Evolutionary conservation across 2,797 vertebrate genomes (phyloP).

Genomic region (Myotis vivesi): DNA sequence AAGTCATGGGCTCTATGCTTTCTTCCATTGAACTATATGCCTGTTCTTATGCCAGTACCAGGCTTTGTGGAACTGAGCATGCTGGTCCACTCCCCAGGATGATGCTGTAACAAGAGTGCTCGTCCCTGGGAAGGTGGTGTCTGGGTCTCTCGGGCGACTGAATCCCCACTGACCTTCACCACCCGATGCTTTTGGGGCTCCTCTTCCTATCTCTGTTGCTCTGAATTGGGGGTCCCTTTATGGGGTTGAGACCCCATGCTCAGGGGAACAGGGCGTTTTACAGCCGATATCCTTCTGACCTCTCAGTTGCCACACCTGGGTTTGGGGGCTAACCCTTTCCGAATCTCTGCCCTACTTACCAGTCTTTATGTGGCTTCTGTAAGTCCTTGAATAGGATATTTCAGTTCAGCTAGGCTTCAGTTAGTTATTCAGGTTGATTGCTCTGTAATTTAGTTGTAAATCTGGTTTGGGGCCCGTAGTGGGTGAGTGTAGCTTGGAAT

Average conservation of each 20-base stretch:
- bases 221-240: not conserved
- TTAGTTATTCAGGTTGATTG: not conserved
- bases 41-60: not conserved
- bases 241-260: not conserved
- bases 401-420: not conserved
- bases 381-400: not conserved
- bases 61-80: not conserved
- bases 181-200: not conserved
- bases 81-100: not conserved
- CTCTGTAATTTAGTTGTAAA: not conserved
- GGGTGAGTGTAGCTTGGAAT: not conserved
- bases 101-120: not conserved
- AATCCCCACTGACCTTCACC: not conserved
- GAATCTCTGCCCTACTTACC: not conserved
- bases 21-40: not conserved
- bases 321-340: not conserved
- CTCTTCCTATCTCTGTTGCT: not conserved
- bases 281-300: not conserved
- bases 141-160: not conserved
- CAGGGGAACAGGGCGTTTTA: not conserved
- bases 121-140: not conserved
- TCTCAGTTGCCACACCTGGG: not conserved
- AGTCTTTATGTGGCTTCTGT: not conserved
- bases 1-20: not conserved
- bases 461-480: not conserved